Evolutionary conservation across 2,888 invertebrate species (phyloP), one percentile per base, ranked within the genome.

Genomic region (Horisme vitalbata): DNA sequence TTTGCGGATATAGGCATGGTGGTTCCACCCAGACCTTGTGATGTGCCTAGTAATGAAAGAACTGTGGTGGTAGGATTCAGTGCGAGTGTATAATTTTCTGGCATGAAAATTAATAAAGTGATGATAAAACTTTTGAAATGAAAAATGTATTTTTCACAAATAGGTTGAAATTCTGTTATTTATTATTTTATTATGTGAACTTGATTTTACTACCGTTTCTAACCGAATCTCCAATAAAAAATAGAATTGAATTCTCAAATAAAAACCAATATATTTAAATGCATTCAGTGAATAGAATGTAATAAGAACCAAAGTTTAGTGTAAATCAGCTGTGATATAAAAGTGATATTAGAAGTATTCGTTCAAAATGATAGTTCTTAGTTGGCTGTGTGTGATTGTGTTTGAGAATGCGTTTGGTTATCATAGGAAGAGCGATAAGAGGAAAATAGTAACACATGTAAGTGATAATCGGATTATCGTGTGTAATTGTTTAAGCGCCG

Each of bases 351-450:
- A 71, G 61, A 50, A 32, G 48, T 53, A 57, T 41, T 12, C 6
- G 15, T 28, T 13, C 3, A 77, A 61, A 64, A 86, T 87, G 87
- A 87, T 88, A 73, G 78, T 87, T 13, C 43, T 82, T 50, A 76
- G 77, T 61, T 87, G 87, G 87, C 41, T 85, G 36, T 52, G 70
- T 32, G 69, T 71, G 10, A 60, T 79, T 8, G 44, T 68, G 11
- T 32, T 68, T 4, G 48, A 69, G 34, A 65, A 68, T 56, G 61
- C 71, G n/a, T 71, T 71, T 45, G 45, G 57, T 45, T 61, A 59
- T 34, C 28, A 15, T 41, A 72, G 63, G 41, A 69, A 62, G 49
- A 65, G 53, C 43, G 65, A 61, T 63, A 75, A 65, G 60, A 61
- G 56, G 48, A 58, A 54, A 32, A 56, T 51, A 31, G 49, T 58